Percentiles rank a stretch among this genome's conserved stretches.
These are phyloP conservation scores for Neoascia interrupta DNA, from an alignment of 2,888 invertebrate species.

Conservation along the genomic window DNA sequence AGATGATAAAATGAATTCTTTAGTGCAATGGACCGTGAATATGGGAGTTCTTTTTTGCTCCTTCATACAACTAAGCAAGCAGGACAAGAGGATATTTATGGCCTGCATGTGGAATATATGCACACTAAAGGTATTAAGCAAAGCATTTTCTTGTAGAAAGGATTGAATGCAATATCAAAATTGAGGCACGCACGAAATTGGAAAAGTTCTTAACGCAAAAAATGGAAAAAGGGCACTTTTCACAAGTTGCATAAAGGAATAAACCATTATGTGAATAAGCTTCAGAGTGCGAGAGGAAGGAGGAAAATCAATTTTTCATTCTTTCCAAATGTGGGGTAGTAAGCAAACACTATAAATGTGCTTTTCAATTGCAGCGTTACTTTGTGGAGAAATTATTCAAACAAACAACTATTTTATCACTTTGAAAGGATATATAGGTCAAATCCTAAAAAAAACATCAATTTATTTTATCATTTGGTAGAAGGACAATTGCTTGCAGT, in stretches of 20 bases:
- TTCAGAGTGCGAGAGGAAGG: not conserved
- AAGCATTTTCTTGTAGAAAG: constrained; percentile 13
- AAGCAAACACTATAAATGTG: not conserved
- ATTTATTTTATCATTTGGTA: too few species aligned
- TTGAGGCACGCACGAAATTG: constrained; percentile 58
- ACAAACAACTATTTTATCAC: too few species aligned
- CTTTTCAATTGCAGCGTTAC: not conserved
- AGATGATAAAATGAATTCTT: constrained; percentile 47
- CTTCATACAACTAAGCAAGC: constrained; percentile 3
- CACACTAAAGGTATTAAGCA: not conserved
- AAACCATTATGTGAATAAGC: too few species aligned
- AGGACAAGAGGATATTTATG: not conserved
- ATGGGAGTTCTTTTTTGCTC: constrained; percentile 11
- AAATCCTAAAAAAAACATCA: too few species aligned
- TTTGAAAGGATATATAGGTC: too few species aligned
- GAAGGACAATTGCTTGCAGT: too few species aligned
- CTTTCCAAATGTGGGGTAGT: not conserved
- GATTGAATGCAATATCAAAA: constrained; percentile 39
- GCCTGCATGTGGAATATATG: constrained; percentile 18
- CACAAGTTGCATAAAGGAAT: constrained; percentile 1
- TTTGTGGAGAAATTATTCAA: too few species aligned
- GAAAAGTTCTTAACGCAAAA: constrained; percentile 48
- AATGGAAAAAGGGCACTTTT: not conserved
- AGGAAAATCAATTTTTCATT: too few species aligned
- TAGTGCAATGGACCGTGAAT: constrained; percentile 56